Percentiles rank a stretch among this genome's conserved stretches.
These are phyloP conservation scores for Alligator mississippiensis DNA, from an alignment of 2,113 vertebrate species.

Conservation along the genomic window DNA sequence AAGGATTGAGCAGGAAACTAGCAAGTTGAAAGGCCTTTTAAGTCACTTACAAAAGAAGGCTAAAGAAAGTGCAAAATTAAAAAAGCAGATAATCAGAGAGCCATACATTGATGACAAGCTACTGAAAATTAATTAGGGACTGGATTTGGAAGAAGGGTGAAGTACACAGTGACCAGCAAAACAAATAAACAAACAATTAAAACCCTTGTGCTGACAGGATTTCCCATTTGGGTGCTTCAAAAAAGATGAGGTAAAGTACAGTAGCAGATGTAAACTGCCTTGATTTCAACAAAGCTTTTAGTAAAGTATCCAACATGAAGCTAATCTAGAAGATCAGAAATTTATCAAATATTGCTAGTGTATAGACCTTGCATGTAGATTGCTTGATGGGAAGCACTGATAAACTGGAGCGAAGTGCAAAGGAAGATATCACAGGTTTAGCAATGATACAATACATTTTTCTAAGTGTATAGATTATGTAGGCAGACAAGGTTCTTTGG, in stretches of 20 bases:
- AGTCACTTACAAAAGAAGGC: background rate
- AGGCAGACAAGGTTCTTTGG: no score
- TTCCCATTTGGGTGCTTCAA: background rate
- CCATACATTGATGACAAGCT: background rate
- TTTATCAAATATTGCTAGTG: background rate
- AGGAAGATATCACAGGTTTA: background rate
- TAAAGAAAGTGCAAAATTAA: background rate
- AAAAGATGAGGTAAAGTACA: background rate
- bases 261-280: background rate
- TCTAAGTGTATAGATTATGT: no score
- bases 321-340: background rate
- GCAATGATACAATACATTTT: background rate
- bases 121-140: background rate
- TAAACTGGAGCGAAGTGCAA: background rate
- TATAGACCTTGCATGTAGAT: background rate
- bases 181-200: background rate
- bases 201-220: background rate
- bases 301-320: background rate
- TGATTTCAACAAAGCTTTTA: background rate
- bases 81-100: background rate
- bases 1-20: background rate
- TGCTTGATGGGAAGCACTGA: background rate
- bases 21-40: background rate
- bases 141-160: background rate
- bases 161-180: background rate